Percentiles rank a stretch among this genome's conserved stretches.
These are phyloP conservation scores for Akabosia matsudoensis DNA, from an alignment of 1,140 invertebrate genomes.

Conservation along the genomic window DNA sequence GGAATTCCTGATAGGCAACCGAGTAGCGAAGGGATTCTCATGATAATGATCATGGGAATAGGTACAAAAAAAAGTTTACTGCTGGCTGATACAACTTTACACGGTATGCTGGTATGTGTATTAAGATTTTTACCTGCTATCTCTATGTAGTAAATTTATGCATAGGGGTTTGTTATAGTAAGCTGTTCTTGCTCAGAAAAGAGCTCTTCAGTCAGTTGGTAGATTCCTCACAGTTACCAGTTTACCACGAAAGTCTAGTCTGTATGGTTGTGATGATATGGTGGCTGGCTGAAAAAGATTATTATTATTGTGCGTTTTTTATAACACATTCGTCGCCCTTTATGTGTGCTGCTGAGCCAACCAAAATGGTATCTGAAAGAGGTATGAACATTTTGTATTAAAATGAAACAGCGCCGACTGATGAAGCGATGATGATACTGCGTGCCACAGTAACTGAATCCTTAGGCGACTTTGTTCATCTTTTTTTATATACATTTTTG, in stretches of 20 bases:
- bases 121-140: not conserved
- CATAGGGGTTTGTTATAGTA: too few relatives aligned
- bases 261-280: too few relatives aligned
- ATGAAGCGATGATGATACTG: not conserved
- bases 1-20: not conserved
- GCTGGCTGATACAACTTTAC: not conserved
- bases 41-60: not conserved
- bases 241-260: not conserved
- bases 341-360: not conserved
- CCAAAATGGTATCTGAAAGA: not conserved
- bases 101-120: not conserved
- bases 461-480: not conserved
- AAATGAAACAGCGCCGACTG: slow-evolving; percentile 6
- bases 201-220: not conserved
- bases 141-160: not conserved
- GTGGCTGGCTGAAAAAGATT: not conserved
- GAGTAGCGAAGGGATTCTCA: not conserved
- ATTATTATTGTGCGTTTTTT: not conserved
- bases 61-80: not conserved
- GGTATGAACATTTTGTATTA: not conserved
- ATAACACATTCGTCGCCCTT: not conserved
- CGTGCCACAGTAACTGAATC: not conserved
- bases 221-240: not conserved
- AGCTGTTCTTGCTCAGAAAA: too few relatives aligned
- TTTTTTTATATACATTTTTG: not conserved